Conservation (phyloP, 92 coral and sea anemone species). For the Epizoanthus stellaris region DNA sequence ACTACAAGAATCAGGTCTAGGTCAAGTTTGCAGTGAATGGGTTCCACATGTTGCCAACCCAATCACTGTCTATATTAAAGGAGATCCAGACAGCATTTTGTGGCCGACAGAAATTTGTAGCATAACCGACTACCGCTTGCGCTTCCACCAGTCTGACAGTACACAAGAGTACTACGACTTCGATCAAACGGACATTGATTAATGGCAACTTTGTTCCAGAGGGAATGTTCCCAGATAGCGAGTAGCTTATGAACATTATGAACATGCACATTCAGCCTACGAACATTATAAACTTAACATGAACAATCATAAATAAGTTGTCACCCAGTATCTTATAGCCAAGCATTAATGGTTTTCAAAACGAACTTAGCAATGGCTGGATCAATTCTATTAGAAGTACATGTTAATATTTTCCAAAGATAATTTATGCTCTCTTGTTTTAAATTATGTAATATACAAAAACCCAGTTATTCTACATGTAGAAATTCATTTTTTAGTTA, state of each 20-base stretch:
- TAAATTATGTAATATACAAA: too few species aligned
- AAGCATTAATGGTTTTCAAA: background rate
- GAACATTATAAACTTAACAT: too few species aligned
- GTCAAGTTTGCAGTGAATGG: constrained; percentile 10
- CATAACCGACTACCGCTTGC: constrained; percentile 1
- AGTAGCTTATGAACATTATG: constrained; percentile 10
- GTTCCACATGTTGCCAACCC: constrained; percentile 18
- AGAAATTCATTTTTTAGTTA: too few species aligned
- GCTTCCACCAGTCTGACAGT: background rate
- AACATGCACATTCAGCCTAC: background rate
- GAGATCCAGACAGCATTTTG: background rate
- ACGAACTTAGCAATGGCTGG: background rate
- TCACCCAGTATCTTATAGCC: too few species aligned
- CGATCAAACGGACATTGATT: constrained; percentile 20
- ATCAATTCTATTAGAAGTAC: too few species aligned
- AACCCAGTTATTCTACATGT: too few species aligned
- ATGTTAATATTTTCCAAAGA: too few species aligned
- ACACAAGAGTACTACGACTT: constrained; percentile 1
- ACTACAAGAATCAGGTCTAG: constrained; percentile 25
- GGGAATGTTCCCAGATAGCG: constrained; percentile 22
- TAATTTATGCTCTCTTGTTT: too few species aligned
- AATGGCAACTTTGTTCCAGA: background rate
- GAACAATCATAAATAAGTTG: too few species aligned
- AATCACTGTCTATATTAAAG: constrained; percentile 28
- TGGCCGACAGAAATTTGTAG: constrained; percentile 23